Evolutionary conservation across 2,797 vertebrate genomes (phyloP).

Genomic region (Parotocinclus haroldoi): DNA sequence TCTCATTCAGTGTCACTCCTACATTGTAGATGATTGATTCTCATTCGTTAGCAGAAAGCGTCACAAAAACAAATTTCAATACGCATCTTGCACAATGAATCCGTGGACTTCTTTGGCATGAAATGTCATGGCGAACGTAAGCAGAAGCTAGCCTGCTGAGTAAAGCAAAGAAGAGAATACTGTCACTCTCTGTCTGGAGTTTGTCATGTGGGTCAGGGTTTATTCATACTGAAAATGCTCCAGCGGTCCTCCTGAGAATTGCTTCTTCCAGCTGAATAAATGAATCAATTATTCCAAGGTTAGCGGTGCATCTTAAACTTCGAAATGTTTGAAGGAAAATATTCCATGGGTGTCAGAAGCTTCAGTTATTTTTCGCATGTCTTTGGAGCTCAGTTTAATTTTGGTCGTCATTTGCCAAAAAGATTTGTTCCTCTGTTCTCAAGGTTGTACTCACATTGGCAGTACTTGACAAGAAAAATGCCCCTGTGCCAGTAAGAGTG

Average conservation of each 20-base stretch:
- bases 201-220: conserved; percentile 37
- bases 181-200: conserved; percentile 27
- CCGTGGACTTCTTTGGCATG: conserved; percentile 25
- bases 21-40: conserved; percentile 19
- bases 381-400: background rate
- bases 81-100: conserved; percentile 41
- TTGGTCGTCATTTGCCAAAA: background rate
- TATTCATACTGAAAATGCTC: conserved; percentile 37
- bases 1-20: conserved; percentile 39
- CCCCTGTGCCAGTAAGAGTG: conserved; percentile 7
- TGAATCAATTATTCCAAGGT: conserved; percentile 36
- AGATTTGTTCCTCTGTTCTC: conserved; percentile 36
- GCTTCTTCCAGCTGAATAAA: conserved; percentile 27
- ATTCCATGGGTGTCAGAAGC: conserved; percentile 5
- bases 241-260: conserved; percentile 14
- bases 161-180: conserved; percentile 21
- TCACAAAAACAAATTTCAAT: conserved; percentile 26
- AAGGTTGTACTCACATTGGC: conserved; percentile 32
- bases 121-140: conserved; percentile 50
- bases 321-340: conserved; percentile 1
- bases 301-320: conserved; percentile 10
- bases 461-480: conserved; percentile 5
- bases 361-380: background rate
- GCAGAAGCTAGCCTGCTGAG: conserved; percentile 21
- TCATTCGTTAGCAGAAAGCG: conserved; percentile 39